Percentiles rank a stretch among this genome's conserved stretches.
These are phyloP conservation scores for Papilio xuthus DNA, from an alignment of 1,140 invertebrate genomes.

Conservation along the genomic window DNA sequence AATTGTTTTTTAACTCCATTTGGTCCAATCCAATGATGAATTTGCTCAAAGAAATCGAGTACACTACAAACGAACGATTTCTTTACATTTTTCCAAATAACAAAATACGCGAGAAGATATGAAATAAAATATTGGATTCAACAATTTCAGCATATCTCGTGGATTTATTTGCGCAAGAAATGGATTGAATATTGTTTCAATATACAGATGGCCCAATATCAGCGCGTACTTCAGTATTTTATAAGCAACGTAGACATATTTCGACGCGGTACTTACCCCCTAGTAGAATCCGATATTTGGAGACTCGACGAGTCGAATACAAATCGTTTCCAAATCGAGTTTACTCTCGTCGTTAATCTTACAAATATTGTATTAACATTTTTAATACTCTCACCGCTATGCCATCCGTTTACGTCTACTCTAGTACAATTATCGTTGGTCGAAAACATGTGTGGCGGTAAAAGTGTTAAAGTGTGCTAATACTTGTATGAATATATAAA, in stretches of 20 bases:
- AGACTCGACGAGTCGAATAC: slow-evolving; percentile 4
- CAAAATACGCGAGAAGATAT: slow-evolving; percentile 6
- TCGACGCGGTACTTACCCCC: not conserved
- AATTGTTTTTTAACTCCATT: not conserved
- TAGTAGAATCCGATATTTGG: slow-evolving; percentile 7
- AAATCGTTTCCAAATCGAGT: slow-evolving; percentile 4
- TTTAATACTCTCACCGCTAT: not conserved
- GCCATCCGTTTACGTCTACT: no score
- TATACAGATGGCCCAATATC: slow-evolving; percentile 23
- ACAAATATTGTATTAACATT: not conserved
- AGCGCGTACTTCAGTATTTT: slow-evolving; percentile 15
- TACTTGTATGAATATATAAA: no score
- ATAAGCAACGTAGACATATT: slow-evolving; percentile 20
- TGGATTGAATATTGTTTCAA: slow-evolving; percentile 28
- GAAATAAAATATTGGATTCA: slow-evolving; percentile 23
- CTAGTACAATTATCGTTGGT: no score
- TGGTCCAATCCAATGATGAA: not conserved
- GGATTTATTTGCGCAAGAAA: slow-evolving; percentile 17
- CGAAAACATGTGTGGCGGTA: no score
- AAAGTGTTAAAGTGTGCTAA: no score
- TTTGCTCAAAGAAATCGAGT: not conserved
- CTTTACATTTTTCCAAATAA: not conserved
- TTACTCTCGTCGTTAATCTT: not conserved
- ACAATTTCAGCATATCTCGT: slow-evolving; percentile 19
- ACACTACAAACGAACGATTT: not conserved